Percentiles rank a stretch among this genome's conserved stretches.
These are phyloP conservation scores for Orthosia gothica DNA, from an alignment of 2,888 invertebrate genomes.

Conservation along the genomic window DNA sequence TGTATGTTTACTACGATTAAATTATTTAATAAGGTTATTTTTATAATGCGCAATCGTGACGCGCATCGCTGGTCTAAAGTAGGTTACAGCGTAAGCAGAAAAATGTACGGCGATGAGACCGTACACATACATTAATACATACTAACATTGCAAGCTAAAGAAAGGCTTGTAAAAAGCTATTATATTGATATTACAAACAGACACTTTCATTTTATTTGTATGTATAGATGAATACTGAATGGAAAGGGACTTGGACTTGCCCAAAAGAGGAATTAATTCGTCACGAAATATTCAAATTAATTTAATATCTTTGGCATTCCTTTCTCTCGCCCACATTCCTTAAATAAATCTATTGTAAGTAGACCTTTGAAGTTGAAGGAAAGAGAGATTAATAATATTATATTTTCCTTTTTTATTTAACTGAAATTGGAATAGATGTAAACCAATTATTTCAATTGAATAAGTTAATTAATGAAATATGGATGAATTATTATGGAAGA, in stretches of 20 bases:
- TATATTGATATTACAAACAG: no score
- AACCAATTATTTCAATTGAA: background rate
- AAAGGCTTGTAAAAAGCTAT: no score
- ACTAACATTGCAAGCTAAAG: no score
- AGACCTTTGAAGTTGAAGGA: background rate
- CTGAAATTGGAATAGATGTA: background rate
- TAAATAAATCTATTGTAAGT: constrained; percentile 1
- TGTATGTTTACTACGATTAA: no score
- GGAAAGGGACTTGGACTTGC: background rate
- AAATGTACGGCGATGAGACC: no score
- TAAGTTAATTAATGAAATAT: constrained; percentile 3
- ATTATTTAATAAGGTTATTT: no score
- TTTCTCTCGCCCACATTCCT: background rate
- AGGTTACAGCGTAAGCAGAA: no score
- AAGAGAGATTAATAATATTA: background rate
- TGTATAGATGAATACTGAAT: constrained; percentile 29
- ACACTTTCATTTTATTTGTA: no score
- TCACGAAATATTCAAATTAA: constrained; percentile 34
- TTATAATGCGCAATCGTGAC: no score
- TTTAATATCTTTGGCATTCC: constrained; percentile 14
- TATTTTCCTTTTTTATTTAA: constrained; percentile 4
- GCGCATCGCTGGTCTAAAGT: no score
- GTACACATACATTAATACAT: no score
- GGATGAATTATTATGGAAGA: background rate
- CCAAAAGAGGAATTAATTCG: constrained; percentile 29